Evolutionary conservation across 2,888 invertebrate species (phyloP), one percentile per base, ranked within the genome.

Genomic region (Ectropis crepuscularia): DNA sequence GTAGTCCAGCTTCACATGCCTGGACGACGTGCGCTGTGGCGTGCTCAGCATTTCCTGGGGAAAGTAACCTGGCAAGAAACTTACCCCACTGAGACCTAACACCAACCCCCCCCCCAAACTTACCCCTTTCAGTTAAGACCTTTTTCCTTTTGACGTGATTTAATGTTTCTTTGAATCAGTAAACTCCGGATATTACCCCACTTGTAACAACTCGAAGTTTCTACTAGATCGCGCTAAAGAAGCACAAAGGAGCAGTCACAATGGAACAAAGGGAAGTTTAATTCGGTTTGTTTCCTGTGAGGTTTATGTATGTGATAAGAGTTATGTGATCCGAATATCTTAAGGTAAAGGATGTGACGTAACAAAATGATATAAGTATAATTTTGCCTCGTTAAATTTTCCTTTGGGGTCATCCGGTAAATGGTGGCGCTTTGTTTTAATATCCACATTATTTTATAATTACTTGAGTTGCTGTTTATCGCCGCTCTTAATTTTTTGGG

Each of bases 181-280:
- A 28, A 28, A 28, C 16, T 28, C 16, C 16, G 16, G 16, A 28
- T 28, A 28, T 28, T 28, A 28, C 16, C 16, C 16, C 16, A 28
- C 16, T 28, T 28, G 16, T 10, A 45, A 39, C 43, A 28, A 50
- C 54, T 55, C 43, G 50, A 43, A 38, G 28, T 28, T 16, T 37
- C 6, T 12, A 58, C 63, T 63, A 43, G 63, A 54, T 50, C 46
- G 11, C 39, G 38, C 12, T 36, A 43, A 64, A 38, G 43, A 6
- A 48, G 28, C 47, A 43, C 41, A 43, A 55, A 49, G 61, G 43
- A 64, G 49, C 42, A 59, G 38, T 28, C 55, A 11, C 65, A 64
- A 70, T 58, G 55, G 63, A 71, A 71, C 71, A 69, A 71, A 71
- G 71, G 64, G 16, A 69, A 69, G 66, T 69, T 65, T 71, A 69